Evolutionary conservation across 2,113 vertebrate genomes (phyloP).

Genomic region (Odocoileus hemionus): DNA sequence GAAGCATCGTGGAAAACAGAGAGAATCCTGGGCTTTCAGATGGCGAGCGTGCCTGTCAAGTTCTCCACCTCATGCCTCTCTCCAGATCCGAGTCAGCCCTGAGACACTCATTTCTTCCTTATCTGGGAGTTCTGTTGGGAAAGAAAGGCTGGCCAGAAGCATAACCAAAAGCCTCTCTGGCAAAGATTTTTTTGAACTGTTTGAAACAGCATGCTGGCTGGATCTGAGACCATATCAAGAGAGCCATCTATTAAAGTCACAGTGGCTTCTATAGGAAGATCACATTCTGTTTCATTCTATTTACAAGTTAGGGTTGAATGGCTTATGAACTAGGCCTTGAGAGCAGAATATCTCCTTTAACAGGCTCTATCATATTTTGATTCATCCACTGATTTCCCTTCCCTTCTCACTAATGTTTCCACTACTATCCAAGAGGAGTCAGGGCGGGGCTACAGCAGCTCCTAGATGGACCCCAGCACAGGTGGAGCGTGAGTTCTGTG

Average conservation of each 20-base stretch:
- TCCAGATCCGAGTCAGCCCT: neutral
- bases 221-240: neutral
- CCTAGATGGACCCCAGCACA: neutral
- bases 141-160: neutral
- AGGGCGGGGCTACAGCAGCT: neutral
- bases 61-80: neutral
- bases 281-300: neutral
- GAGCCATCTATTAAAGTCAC: neutral
- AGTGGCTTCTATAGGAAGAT: neutral
- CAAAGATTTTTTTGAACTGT: neutral
- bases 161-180: neutral
- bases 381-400: neutral
- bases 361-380: neutral
- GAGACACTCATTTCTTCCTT: neutral
- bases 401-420: neutral
- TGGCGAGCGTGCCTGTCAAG: neutral
- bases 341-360: neutral
- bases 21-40: neutral
- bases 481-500: fast-evolving
- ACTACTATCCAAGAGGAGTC: neutral
- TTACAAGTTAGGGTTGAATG: neutral
- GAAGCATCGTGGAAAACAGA: neutral
- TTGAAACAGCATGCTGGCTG: neutral
- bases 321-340: neutral
- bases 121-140: constrained; percentile 18